Conservation (phyloP, 2,113 vertebrate genomes). For the Colossoma macropomum region DNA sequence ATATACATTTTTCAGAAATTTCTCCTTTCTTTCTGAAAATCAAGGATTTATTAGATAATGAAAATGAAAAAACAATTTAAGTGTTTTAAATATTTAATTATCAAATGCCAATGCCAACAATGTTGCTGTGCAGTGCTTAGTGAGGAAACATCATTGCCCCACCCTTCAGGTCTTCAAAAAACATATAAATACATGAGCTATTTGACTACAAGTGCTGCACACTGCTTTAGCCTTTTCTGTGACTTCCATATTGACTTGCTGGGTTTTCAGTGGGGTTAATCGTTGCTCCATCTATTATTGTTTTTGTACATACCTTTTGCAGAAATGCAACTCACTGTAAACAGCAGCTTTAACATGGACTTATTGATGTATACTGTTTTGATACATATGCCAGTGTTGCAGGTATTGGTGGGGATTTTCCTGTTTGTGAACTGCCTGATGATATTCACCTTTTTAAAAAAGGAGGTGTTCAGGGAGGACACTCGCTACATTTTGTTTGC, state of each 20-base stretch:
- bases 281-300: not conserved
- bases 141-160: no score
- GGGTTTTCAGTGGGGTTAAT: not conserved
- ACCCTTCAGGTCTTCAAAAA: not conserved
- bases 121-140: no score
- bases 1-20: no score
- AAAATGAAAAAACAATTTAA: no score
- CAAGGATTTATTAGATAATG: no score
- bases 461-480: slow-evolving; percentile 33
- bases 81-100: no score
- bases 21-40: no score
- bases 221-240: no score
- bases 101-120: no score
- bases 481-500: slow-evolving; percentile 58
- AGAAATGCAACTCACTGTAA: not conserved
- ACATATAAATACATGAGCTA: not conserved
- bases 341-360: not conserved
- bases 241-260: not conserved
- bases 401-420: slow-evolving; percentile 44
- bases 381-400: not conserved
- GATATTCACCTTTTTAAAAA: slow-evolving; percentile 55
- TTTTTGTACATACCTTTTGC: not conserved
- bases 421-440: slow-evolving; percentile 49
- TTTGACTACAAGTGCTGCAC: not conserved
- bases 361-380: no score